A percentile compares a stretch with the other conserved stretches of the same genome.
These are phyloP conservation scores for Hydrolagus affinis DNA, from an alignment of 2,113 vertebrate genomes.

Conservation along the genomic window DNA sequence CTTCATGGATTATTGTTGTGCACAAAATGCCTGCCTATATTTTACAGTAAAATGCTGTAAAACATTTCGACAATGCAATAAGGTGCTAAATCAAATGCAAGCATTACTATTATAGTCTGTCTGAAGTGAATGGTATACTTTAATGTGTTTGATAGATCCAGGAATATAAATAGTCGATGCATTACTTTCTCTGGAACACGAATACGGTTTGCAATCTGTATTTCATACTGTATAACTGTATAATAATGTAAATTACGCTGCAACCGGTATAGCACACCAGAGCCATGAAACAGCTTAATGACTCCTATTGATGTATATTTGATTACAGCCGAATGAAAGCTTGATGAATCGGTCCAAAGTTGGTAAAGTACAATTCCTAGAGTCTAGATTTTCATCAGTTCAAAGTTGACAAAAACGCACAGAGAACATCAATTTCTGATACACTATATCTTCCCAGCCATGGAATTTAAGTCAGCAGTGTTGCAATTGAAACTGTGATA, in stretches of 20 bases:
- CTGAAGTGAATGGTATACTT: not conserved
- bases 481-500: not conserved
- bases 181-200: too few species aligned
- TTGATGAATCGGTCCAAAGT: not conserved
- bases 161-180: not conserved
- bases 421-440: not conserved
- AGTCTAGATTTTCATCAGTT: not conserved
- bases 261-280: not conserved
- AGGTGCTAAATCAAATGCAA: too few species aligned
- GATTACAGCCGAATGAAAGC: not conserved
- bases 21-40: too few species aligned
- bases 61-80: too few species aligned
- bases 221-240: too few species aligned
- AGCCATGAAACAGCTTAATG: not conserved
- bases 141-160: not conserved
- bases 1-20: too few species aligned
- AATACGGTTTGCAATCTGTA: too few species aligned
- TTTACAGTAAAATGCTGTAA: too few species aligned
- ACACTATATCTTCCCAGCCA: not conserved
- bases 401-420: too few species aligned
- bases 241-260: not conserved
- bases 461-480: not conserved
- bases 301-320: not conserved
- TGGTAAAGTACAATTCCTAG: not conserved
- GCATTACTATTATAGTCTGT: not conserved